Percentiles rank a stretch among this genome's conserved stretches.
These are phyloP conservation scores for Apostichopus leukothele DNA, from an alignment of 53 echinoderm and acorn worm species.

Conservation along the genomic window DNA sequence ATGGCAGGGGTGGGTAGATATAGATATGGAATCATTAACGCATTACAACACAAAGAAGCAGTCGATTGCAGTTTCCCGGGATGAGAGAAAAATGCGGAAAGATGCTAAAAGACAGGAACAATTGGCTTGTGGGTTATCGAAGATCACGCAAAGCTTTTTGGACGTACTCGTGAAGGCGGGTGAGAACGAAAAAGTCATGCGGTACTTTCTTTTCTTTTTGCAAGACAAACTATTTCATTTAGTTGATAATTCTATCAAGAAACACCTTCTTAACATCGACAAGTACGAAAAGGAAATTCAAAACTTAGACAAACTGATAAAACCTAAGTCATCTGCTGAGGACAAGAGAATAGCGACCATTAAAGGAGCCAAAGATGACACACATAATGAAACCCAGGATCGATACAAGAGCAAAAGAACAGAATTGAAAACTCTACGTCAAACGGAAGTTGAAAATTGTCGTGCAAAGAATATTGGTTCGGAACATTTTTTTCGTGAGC, in stretches of 20 bases:
- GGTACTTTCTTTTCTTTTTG: neutral
- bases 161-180: neutral
- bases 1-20: conserved; percentile 20
- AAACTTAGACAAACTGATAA: neutral
- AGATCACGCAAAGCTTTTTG: neutral
- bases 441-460: neutral
- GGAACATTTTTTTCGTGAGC: conserved; percentile 24
- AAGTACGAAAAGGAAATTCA: conserved; percentile 1
- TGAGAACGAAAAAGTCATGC: neutral
- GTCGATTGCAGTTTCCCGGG: neutral
- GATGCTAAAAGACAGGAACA: neutral
- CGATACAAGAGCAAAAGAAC: neutral
- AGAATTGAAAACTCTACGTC: neutral
- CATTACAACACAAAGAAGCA: neutral
- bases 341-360: neutral
- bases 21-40: neutral
- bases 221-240: conserved; percentile 17
- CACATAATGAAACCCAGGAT: neutral
- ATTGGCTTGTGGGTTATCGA: neutral
- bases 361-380: neutral
- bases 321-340: neutral
- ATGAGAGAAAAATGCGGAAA: neutral
- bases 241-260: neutral
- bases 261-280: neutral
- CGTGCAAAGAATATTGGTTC: neutral